phyloP scores from a whole-genome alignment of 2,797 vertebrate species.

The Bradypodion ventrale region DNA sequence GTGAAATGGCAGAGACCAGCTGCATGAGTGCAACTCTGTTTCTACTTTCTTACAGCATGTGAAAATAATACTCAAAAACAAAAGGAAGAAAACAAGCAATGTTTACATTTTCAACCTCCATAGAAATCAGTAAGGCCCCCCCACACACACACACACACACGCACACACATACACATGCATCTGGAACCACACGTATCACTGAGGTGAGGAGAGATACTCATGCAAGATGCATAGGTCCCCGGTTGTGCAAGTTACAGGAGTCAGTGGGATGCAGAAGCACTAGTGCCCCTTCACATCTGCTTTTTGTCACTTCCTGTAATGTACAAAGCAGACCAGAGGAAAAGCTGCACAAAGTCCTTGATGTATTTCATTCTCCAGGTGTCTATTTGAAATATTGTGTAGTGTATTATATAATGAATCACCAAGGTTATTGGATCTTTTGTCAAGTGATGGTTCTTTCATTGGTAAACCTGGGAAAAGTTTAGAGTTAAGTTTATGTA shows the following conservation, averaged over 20 bases:
- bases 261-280: not conserved
- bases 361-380: too few relatives aligned
- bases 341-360: not conserved
- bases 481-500: slow-evolving; percentile 31
- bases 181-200: not conserved
- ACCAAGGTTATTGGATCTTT: slow-evolving; percentile 31
- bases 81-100: too few relatives aligned
- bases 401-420: slow-evolving; percentile 28
- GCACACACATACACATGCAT: too few relatives aligned
- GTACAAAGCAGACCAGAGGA: not conserved
- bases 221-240: not conserved
- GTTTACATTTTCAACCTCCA: not conserved
- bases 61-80: not conserved
- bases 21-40: not conserved
- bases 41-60: not conserved
- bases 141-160: too few relatives aligned
- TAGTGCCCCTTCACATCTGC: not conserved
- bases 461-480: slow-evolving; percentile 33
- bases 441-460: slow-evolving; percentile 14
- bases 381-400: slow-evolving; percentile 23
- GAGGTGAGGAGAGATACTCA: not conserved
- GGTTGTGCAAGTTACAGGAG: not conserved
- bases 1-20: not conserved
- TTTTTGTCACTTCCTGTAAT: slow-evolving; percentile 8
- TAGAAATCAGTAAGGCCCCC: not conserved